Conservation (phyloP, 2,113 vertebrate species). For the Oreamnos americanus region DNA sequence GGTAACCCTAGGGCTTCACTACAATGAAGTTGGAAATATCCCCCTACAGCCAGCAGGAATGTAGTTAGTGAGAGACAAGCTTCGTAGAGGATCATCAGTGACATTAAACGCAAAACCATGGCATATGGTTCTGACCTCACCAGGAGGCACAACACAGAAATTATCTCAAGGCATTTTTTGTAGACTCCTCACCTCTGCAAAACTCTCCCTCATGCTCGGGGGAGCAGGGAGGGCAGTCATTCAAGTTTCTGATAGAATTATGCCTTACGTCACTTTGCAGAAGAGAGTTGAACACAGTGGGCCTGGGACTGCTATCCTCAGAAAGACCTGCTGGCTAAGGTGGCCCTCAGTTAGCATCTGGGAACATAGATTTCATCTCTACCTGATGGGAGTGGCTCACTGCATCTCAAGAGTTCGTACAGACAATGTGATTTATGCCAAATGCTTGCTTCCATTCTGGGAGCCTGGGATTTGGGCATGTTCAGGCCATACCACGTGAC, state of each 20-base stretch:
- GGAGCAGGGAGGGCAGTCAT: not conserved
- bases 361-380: not conserved
- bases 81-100: not conserved
- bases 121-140: not conserved
- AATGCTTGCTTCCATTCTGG: not conserved
- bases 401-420: rapidly evolving
- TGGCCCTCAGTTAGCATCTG: not conserved
- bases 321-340: not conserved
- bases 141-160: not conserved
- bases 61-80: not conserved
- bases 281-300: not conserved
- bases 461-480: not conserved
- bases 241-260: not conserved
- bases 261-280: not conserved
- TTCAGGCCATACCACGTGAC: not conserved
- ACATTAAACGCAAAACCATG: not conserved
- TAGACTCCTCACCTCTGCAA: not conserved
- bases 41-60: not conserved
- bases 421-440: not conserved
- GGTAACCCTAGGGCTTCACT: not conserved
- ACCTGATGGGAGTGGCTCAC: not conserved
- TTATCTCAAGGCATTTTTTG: not conserved
- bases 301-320: not conserved
- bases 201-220: not conserved
- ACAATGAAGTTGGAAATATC: not conserved